Conservation (phyloP, 2,888 invertebrate genomes). For the Tiliacea citrago region DNA sequence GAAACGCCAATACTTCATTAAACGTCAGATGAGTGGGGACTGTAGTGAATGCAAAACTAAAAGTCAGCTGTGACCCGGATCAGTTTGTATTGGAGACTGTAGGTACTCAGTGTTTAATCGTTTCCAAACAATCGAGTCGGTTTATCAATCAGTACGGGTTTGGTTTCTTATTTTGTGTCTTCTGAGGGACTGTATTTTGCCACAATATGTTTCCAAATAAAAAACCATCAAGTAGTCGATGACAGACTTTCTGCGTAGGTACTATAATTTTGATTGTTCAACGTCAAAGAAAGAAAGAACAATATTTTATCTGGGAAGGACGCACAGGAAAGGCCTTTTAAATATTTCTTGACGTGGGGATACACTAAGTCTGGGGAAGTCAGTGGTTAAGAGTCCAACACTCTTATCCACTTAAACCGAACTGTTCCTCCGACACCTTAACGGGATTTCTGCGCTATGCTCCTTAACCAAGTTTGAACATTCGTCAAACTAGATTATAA, state of each 20-base stretch:
- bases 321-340: no score
- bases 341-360: neutral
- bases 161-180: constrained; percentile 3
- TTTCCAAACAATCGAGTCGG: neutral
- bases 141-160: constrained; percentile 14
- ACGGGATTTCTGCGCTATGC: neutral
- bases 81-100: constrained; percentile 27
- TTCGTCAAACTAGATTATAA: neutral
- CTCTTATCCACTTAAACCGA: neutral
- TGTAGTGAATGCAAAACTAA: constrained; percentile 18
- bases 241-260: no score
- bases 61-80: constrained; percentile 39
- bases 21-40: neutral
- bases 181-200: neutral
- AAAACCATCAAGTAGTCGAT: neutral
- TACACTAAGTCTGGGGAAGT: neutral
- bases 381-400: neutral
- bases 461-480: neutral
- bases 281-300: no score
- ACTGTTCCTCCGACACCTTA: neutral
- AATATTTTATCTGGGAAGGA: no score
- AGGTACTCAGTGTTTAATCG: neutral
- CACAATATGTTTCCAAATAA: neutral
- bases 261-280: neutral
- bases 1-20: neutral